Evolutionary conservation across 2,888 invertebrate genomes (phyloP).

Genomic region (Acrobasis consociella): DNA sequence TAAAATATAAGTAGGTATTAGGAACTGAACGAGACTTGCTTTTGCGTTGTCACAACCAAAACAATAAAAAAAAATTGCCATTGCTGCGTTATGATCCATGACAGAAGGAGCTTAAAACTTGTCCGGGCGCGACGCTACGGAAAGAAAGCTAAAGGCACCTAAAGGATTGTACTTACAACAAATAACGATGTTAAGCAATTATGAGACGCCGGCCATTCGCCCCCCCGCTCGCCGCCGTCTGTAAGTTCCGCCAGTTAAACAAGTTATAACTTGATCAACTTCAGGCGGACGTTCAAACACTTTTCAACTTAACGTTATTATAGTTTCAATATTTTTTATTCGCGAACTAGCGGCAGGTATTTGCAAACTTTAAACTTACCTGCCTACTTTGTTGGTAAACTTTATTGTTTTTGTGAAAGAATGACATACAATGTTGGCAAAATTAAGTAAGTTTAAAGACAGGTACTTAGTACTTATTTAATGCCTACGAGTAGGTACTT

Average conservation of each 20-base stretch:
- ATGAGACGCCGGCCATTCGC: slow-evolving; percentile 8
- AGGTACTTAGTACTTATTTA: too few relatives aligned
- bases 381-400: too few relatives aligned
- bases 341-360: neutral
- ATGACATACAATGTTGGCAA: too few relatives aligned
- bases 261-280: slow-evolving; percentile 15
- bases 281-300: slow-evolving; percentile 11
- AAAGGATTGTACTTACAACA: slow-evolving; percentile 23
- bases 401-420: too few relatives aligned
- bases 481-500: too few relatives aligned
- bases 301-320: slow-evolving; percentile 12
- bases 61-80: neutral
- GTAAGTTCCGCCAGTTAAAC: neutral
- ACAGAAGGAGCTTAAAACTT: slow-evolving; percentile 10
- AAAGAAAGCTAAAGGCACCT: slow-evolving; percentile 21
- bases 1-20: too few relatives aligned
- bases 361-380: too few relatives aligned
- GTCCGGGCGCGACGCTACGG: neutral
- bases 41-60: neutral
- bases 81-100: neutral
- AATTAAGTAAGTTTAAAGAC: too few relatives aligned
- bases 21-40: too few relatives aligned
- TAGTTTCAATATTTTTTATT: slow-evolving; percentile 15
- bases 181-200: slow-evolving; percentile 25
- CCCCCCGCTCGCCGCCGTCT: too few relatives aligned